Conservation (phyloP, 2,113 vertebrate species). For the Nestor notabilis region DNA sequence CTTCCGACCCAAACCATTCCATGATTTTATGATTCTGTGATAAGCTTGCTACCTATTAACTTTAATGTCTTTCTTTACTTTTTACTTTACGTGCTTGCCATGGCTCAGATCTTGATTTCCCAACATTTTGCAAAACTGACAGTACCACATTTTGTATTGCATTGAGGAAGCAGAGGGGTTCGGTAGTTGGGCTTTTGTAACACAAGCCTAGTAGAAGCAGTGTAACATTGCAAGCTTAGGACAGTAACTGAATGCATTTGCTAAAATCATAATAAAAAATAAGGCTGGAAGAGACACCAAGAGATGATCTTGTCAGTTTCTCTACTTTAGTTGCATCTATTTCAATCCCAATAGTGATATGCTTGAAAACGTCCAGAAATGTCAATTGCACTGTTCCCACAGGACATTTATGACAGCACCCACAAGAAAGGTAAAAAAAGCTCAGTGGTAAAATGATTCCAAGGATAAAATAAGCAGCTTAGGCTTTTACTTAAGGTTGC, state of each 20-base stretch:
- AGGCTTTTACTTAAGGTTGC: background rate
- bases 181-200: background rate
- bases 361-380: background rate
- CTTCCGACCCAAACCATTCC: background rate
- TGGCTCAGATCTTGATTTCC: background rate
- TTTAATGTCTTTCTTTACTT: background rate
- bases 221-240: background rate
- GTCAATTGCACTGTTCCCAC: background rate
- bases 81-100: background rate
- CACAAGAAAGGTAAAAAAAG: slow-evolving; percentile 33
- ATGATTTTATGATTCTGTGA: background rate
- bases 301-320: background rate
- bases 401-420: background rate
- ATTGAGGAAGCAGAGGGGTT: background rate
- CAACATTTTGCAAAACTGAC: background rate
- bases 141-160: background rate
- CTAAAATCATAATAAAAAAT: background rate
- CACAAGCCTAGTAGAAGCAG: background rate
- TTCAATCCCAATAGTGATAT: background rate
- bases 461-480: background rate
- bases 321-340: background rate
- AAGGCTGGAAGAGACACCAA: background rate
- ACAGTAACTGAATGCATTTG: background rate
- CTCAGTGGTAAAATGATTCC: background rate
- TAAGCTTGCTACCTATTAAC: background rate